Base-by-base conservation (phyloP, 2,888 invertebrate species). In the Rhagium mordax region DNA sequence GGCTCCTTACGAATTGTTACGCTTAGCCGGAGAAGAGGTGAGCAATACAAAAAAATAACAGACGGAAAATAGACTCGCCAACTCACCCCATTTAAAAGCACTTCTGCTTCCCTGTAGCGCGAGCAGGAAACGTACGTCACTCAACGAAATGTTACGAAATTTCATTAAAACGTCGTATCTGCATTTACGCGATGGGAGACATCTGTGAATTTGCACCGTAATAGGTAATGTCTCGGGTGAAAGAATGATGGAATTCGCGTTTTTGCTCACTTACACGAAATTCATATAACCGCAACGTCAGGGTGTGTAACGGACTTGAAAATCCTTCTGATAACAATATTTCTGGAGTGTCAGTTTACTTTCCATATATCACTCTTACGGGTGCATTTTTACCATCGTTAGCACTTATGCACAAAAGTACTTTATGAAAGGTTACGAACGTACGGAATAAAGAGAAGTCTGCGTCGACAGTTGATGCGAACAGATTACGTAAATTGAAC, bases 21-120 rank as follows among this genome's bases (percentile, higher is more conserved):
- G 51, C 18, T 51, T 51, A 18, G 51, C 20, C n/a, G 41, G 27
- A n/a, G 13, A 29, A n/a, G n/a, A 41, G n/a, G n/a, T n/a, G 3
- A 4, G n/a, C 0, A 16, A 5, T 51, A 16, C 16, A 57, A 67
- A 55, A 53, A 47, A 16, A 20, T 13, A 27, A 33, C 48, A 62
- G 61, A 55, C 10, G 61, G 55, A 70, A 55, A 64, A 70, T 62
- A 70, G 47, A 70, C 55, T 27, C 55, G 48, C 59, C 21, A 41
- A 55, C 33, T 49, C 61, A 51, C 70, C 70, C 70, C 55, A 60
- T 70, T 64, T 70, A 70, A 70, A 62, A 62, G 62, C 57, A 70
- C 53, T 29, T 49, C 10, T 15, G 67, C 53, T 51, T 53, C 66
- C 66, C 53, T n/a, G 24, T 41, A 41, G 61, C 13, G 29, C 27